These are phyloP conservation scores for Brenthis daphne DNA, from an alignment of 2,888 invertebrate species.

Conservation along the genomic window DNA sequence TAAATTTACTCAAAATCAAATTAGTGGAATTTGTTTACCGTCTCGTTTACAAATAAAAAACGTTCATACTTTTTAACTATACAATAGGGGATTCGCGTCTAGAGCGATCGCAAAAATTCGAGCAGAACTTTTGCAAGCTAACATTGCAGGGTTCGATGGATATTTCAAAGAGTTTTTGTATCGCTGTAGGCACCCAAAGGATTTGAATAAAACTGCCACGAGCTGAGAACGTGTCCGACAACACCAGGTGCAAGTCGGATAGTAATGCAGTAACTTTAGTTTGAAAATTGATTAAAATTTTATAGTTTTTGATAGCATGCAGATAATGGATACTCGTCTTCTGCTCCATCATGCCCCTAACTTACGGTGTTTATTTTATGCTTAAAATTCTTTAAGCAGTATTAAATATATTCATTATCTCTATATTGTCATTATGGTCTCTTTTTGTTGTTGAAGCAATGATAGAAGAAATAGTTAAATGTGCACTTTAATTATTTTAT, in stretches of 20 bases:
- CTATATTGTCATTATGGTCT: too few relatives aligned
- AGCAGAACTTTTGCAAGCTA: slow-evolving; percentile 31
- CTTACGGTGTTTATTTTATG: too few relatives aligned
- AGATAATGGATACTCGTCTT: background rate
- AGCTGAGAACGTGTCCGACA: slow-evolving; percentile 28
- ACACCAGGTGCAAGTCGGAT: slow-evolving; percentile 21
- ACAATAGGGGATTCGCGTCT: slow-evolving; percentile 16
- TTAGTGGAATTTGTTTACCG: background rate
- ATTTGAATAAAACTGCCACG: slow-evolving; percentile 38
- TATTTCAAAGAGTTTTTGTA: slow-evolving; percentile 45
- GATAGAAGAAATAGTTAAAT: too few relatives aligned
- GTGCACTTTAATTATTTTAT: too few relatives aligned
- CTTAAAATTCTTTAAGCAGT: too few relatives aligned
- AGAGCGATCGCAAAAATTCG: slow-evolving; percentile 26
- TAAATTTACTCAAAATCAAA: background rate
- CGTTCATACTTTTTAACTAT: background rate
- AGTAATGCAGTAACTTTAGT: slow-evolving; percentile 2
- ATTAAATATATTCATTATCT: too few relatives aligned
- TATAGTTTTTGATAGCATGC: background rate
- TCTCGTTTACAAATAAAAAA: background rate
- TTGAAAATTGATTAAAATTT: slow-evolving; percentile 3
- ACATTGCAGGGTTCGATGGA: slow-evolving; percentile 39
- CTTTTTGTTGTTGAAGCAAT: too few relatives aligned
- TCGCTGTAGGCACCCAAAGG: slow-evolving; percentile 40
- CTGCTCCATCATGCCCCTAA: background rate